phyloP scores from a whole-genome alignment of 2,888 invertebrate species.

The Myopa tessellatipennis region DNA sequence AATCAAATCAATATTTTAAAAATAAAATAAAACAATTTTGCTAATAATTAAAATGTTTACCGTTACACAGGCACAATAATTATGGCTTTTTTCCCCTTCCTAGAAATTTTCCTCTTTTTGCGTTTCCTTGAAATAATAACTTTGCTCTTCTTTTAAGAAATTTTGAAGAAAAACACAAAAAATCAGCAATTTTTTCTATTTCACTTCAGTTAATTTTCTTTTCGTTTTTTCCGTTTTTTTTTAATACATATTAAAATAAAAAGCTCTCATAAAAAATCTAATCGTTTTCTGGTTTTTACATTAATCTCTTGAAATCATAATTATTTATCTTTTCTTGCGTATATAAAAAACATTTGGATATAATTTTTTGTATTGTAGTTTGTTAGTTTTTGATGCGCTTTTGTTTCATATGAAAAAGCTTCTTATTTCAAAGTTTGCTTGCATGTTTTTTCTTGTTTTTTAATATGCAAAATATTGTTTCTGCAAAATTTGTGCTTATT shows the following conservation, averaged over 20 bases:
- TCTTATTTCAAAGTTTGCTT: not conserved
- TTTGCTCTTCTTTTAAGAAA: not conserved
- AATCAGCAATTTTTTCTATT: not conserved
- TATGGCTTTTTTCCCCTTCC: conserved; percentile 23
- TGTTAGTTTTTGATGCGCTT: conserved; percentile 12
- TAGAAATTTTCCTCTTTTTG: not conserved
- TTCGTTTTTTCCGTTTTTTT: not conserved
- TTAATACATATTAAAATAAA: conserved; percentile 21
- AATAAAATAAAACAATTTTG: conserved; percentile 26
- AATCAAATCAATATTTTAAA: not conserved
- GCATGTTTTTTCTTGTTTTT: not conserved
- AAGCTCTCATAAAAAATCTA: conserved; percentile 28
- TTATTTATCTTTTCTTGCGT: conserved; percentile 35
- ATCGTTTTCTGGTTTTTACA: conserved; percentile 26
- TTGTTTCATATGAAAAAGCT: conserved; percentile 21
- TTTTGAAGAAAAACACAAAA: conserved; percentile 9
- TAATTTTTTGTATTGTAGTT: conserved; percentile 30
- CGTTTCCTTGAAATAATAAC: not conserved
- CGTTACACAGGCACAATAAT: conserved; percentile 36
- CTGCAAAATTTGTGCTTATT: not conserved
- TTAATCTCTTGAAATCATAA: conserved; percentile 34
- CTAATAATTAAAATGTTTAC: conserved; percentile 29
- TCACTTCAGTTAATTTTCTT: not conserved
- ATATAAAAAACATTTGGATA: conserved; percentile 8
- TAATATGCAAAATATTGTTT: not conserved